Conservation (phyloP, 2,888 invertebrate genomes). For the Actias luna region DNA sequence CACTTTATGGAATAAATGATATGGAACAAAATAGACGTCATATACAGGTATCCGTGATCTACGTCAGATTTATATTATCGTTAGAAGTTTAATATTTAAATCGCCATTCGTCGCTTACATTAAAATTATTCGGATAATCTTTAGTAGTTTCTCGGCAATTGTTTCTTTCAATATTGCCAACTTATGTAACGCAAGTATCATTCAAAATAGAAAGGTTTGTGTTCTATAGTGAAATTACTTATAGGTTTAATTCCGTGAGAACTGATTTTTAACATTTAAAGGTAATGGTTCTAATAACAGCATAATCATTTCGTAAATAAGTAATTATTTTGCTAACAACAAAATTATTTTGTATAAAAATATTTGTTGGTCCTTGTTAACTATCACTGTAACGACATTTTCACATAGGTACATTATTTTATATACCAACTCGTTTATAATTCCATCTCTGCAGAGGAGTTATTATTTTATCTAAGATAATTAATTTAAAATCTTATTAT, state of each 20-base stretch:
- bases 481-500: constrained; percentile 38
- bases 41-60: background rate
- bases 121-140: background rate
- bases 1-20: constrained; percentile 21
- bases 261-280: no score
- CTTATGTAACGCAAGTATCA: background rate
- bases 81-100: background rate
- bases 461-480: constrained; percentile 6
- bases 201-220: no score
- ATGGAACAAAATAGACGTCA: background rate
- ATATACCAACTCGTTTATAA: background rate
- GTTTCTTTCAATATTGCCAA: background rate
- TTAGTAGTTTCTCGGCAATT: background rate
- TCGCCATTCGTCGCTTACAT: background rate
- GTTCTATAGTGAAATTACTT: no score
- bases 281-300: no score
- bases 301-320: no score
- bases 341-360: no score
- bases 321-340: no score
- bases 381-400: background rate
- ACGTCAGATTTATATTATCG: background rate
- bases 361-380: no score
- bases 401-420: background rate
- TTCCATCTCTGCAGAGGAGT: background rate
- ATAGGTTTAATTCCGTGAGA: no score